Conservation (phyloP, 2,888 invertebrate species). For the Exephanes ischioxanthus region DNA sequence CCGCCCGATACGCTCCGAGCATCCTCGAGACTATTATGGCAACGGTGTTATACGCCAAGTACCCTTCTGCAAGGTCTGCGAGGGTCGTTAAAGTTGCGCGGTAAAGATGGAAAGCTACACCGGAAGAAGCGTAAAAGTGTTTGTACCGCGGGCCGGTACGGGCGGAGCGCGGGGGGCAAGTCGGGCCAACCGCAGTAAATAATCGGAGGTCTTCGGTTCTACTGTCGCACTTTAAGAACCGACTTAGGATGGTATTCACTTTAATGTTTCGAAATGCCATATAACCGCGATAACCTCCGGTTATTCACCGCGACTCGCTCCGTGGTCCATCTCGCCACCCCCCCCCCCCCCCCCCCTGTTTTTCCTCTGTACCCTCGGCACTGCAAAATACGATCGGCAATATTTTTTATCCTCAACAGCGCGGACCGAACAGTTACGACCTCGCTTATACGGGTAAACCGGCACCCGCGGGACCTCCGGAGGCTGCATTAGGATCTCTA, state of each 20-base stretch:
- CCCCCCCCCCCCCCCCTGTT: too few relatives aligned
- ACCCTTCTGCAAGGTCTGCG: constrained; percentile 28
- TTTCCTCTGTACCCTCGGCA: neutral
- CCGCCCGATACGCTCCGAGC: constrained; percentile 20
- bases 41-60: constrained; percentile 29
- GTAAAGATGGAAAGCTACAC: constrained; percentile 52
- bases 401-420: constrained; percentile 33
- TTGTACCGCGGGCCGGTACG: neutral
- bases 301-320: neutral
- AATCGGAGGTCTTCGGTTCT: neutral
- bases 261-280: too few relatives aligned
- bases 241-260: too few relatives aligned
- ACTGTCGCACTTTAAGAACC: neutral
- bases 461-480: constrained; percentile 27
- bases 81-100: constrained; percentile 49
- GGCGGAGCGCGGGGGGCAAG: neutral
- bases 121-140: constrained; percentile 45
- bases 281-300: too few relatives aligned
- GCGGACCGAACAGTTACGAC: constrained; percentile 5
- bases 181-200: neutral
- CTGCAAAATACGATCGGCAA: constrained; percentile 8
- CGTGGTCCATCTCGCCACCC: neutral
- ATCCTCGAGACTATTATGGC: constrained; percentile 23
- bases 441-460: neutral
- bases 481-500: constrained; percentile 24